Conservation (phyloP, 2,888 invertebrate genomes). For the Caenorhabditis virilis region DNA sequence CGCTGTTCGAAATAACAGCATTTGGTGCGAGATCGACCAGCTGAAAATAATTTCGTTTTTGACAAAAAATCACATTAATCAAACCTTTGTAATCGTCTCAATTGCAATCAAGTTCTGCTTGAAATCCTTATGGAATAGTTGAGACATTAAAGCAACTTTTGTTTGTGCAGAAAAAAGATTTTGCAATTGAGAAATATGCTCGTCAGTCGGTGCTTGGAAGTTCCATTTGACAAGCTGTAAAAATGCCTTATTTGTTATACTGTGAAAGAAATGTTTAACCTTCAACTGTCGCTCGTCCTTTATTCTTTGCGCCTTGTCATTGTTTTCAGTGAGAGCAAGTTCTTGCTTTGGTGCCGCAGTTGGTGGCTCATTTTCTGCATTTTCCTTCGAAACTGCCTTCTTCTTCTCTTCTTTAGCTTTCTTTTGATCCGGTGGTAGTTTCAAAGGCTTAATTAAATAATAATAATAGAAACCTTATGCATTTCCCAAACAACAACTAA, state of each 20-base stretch:
- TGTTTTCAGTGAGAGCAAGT: conserved; percentile 30
- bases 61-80: background rate
- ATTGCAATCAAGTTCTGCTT: conserved; percentile 94
- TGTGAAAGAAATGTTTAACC: conserved; percentile 69
- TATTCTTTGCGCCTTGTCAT: conserved; percentile 86
- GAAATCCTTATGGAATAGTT: conserved; percentile 92
- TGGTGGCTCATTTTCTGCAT: conserved; percentile 32
- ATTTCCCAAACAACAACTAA: background rate
- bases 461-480: background rate
- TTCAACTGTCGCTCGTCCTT: conserved; percentile 92
- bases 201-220: conserved; percentile 79
- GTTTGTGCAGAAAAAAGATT: conserved; percentile 90
- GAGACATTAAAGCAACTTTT: conserved; percentile 73
- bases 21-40: conserved; percentile 71
- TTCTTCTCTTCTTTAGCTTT: conserved; percentile 28
- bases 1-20: conserved; percentile 85
- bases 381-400: conserved; percentile 11
- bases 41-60: conserved; percentile 14
- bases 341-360: conserved; percentile 17
- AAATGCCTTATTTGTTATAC: conserved; percentile 1
- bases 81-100: conserved; percentile 81
- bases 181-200: conserved; percentile 88
- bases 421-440: conserved; percentile 26
- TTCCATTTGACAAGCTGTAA: conserved; percentile 65
- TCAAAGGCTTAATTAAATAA: conserved; percentile 17